Conservation (phyloP, 1,140 invertebrate genomes). For the Drosophila nebulosa region DNA sequence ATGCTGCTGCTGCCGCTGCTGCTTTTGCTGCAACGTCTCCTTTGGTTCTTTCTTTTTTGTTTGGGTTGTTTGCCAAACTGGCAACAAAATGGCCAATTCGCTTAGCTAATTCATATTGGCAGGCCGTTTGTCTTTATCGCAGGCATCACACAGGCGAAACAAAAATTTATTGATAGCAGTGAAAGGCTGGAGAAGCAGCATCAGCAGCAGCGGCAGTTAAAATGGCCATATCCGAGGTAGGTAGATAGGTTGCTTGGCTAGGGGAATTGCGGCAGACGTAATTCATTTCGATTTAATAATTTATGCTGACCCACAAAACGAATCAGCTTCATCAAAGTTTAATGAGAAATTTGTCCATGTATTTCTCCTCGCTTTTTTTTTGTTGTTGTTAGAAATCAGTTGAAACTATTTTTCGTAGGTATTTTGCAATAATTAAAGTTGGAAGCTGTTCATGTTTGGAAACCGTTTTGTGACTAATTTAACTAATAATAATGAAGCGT, state of each 20-base stretch:
- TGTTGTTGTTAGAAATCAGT: neutral
- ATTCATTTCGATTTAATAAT: slow-evolving; percentile 52
- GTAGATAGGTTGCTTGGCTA: neutral
- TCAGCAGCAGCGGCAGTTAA: slow-evolving; percentile 13
- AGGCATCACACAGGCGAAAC: slow-evolving; percentile 44
- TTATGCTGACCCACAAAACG: slow-evolving; percentile 52
- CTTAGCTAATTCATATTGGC: slow-evolving; percentile 78
- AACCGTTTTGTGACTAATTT: slow-evolving; percentile 79
- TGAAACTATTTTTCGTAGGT: neutral
- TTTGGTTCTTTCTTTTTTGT: slow-evolving; percentile 14
- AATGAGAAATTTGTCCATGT: slow-evolving; percentile 16
- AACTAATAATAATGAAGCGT: slow-evolving; percentile 71
- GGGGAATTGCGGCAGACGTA: slow-evolving; percentile 13
- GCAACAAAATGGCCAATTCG: slow-evolving; percentile 74
- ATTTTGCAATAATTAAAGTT: slow-evolving; percentile 69
- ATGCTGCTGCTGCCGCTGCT: slow-evolving; percentile 11
- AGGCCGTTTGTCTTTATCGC: slow-evolving; percentile 76
- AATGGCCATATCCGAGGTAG: slow-evolving; percentile 5
- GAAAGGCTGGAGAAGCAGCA: slow-evolving; percentile 58
- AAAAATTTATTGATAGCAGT: slow-evolving; percentile 76
- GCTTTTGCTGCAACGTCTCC: neutral
- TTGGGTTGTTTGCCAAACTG: slow-evolving; percentile 67
- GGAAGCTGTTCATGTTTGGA: slow-evolving; percentile 42
- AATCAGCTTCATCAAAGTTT: slow-evolving; percentile 29
- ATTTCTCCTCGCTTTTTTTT: too few relatives aligned